These are phyloP conservation scores for Drosophila subpulchrella DNA, from an alignment of 1,140 invertebrate genomes.

Conservation along the genomic window DNA sequence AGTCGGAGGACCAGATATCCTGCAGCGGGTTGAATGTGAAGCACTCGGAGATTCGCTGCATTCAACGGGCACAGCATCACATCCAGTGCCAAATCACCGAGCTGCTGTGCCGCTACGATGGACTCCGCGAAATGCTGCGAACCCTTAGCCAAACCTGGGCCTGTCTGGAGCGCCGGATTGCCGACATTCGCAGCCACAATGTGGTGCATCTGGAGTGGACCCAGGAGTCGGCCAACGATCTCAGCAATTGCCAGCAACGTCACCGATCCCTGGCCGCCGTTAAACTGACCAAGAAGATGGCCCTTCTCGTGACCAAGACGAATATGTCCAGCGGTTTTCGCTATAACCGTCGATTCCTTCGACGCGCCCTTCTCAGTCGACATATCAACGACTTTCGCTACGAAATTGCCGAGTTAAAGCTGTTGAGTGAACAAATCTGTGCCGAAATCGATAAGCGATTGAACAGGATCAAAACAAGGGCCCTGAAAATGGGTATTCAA, in stretches of 20 bases:
- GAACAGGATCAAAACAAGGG: slow-evolving; percentile 1
- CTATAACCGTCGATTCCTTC: slow-evolving; percentile 1
- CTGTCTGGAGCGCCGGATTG: neutral
- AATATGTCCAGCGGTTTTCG: slow-evolving; percentile 2
- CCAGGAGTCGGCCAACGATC: slow-evolving; percentile 1
- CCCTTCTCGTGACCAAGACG: slow-evolving; percentile 10
- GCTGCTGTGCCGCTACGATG: slow-evolving; percentile 24
- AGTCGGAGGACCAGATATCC: neutral
- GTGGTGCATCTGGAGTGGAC: slow-evolving; percentile 9
- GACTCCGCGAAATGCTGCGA: neutral
- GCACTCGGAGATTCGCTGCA: neutral
- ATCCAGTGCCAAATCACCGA: slow-evolving; percentile 15
- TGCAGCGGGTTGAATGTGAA: neutral
- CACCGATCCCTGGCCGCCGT: slow-evolving; percentile 3
- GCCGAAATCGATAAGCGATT: slow-evolving; percentile 22
- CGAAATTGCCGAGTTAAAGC: slow-evolving; percentile 29
- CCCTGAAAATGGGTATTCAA: neutral
- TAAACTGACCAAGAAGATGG: slow-evolving; percentile 38
- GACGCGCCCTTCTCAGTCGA: neutral
- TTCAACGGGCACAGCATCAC: slow-evolving; percentile 2
- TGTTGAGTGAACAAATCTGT: slow-evolving; percentile 15
- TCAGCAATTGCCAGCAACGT: slow-evolving; percentile 22
- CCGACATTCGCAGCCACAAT: neutral
- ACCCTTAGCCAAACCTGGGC: neutral
- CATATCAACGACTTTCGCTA: slow-evolving; percentile 31